Evolutionary conservation across 2,797 vertebrate species (phyloP).

Genomic region (Coracias cyanogaster): DNA sequence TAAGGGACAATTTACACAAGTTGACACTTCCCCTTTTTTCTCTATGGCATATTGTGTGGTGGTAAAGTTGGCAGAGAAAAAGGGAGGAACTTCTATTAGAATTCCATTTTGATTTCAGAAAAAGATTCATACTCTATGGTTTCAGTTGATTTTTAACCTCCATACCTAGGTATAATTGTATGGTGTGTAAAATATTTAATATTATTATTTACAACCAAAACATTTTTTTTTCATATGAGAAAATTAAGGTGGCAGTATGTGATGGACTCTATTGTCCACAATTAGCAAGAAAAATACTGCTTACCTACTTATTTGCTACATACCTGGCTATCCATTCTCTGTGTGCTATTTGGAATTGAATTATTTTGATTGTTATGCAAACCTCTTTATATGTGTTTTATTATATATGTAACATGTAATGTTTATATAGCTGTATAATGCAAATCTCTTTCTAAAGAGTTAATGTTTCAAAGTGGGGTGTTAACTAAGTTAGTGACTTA

Average conservation of each 20-base stretch:
- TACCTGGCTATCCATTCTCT: not conserved
- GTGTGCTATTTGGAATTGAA: not conserved
- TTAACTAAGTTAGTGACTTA: not conserved
- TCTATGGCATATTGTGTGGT: slow-evolving; percentile 67
- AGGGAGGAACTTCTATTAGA: slow-evolving; percentile 47
- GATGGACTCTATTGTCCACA: not conserved
- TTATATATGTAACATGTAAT: not conserved
- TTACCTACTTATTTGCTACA: not conserved
- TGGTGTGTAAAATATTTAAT: not conserved
- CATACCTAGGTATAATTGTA: not conserved
- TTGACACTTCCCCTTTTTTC: slow-evolving; percentile 73
- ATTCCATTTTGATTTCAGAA: slow-evolving; percentile 40
- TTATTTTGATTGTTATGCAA: not conserved
- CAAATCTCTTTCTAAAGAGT: not conserved
- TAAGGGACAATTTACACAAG: slow-evolving; percentile 72
- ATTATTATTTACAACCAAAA: not conserved
- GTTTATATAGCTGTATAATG: not conserved
- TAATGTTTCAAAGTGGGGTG: not conserved
- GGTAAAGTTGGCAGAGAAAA: slow-evolving; percentile 66
- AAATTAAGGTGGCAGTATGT: not conserved
- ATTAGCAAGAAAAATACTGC: not conserved
- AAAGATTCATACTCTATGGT: not conserved
- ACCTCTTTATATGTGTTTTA: not conserved
- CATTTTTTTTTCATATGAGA: not conserved
- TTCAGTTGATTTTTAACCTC: slow-evolving; percentile 21